A percentile compares a stretch with the other conserved stretches of the same genome.
Evolutionary conservation across 2,888 invertebrate genomes (phyloP).

Genomic region (Nysson spinosus): DNA sequence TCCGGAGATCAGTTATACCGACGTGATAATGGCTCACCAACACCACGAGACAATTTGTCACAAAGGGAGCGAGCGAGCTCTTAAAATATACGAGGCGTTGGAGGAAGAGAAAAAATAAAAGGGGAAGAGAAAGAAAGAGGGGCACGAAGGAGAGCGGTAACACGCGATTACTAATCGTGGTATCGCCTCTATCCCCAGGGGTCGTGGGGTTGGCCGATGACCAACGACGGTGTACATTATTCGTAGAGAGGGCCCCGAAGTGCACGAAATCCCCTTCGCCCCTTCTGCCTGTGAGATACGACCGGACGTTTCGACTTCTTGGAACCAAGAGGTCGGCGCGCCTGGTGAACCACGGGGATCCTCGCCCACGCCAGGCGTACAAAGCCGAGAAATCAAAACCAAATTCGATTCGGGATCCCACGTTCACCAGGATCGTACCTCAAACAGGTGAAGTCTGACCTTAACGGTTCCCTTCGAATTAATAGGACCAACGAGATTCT

Average conservation of each 20-base stretch:
- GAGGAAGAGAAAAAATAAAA: background rate
- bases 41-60: slow-evolving; percentile 40
- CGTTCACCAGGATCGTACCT: slow-evolving; percentile 28
- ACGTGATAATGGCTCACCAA: slow-evolving; percentile 32
- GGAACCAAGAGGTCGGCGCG: slow-evolving; percentile 63
- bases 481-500: slow-evolving; percentile 35
- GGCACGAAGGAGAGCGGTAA: slow-evolving; percentile 46
- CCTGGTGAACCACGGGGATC: slow-evolving; percentile 61
- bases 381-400: slow-evolving; percentile 57
- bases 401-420: slow-evolving; percentile 48
- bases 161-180: slow-evolving; percentile 64
- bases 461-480: slow-evolving; percentile 33
- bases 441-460: slow-evolving; percentile 53
- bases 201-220: slow-evolving; percentile 58
- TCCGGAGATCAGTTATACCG: background rate
- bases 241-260: slow-evolving; percentile 55
- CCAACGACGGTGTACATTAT: slow-evolving; percentile 61
- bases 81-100: slow-evolving; percentile 24
- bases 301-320: slow-evolving; percentile 64
- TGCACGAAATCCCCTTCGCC: slow-evolving; percentile 51
- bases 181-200: slow-evolving; percentile 63
- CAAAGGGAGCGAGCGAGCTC: slow-evolving; percentile 10
- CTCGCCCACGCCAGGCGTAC: slow-evolving; percentile 61
- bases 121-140: slow-evolving; percentile 1
- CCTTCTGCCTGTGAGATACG: slow-evolving; percentile 57